A percentile compares a stretch with the other conserved stretches of the same genome.
Conservation (phyloP, 2,888 invertebrate genomes). For the Nymphalis urticae region DNA sequence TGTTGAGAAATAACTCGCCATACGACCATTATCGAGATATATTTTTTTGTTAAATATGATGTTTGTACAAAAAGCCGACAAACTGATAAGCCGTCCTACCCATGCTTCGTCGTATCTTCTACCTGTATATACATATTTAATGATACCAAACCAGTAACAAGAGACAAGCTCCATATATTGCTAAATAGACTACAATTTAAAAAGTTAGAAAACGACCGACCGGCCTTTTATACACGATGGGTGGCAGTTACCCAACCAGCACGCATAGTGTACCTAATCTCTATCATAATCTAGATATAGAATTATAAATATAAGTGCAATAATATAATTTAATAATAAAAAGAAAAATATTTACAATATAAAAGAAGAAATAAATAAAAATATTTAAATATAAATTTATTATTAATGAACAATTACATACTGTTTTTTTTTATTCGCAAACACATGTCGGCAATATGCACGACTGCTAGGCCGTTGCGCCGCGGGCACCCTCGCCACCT, state of each 20-base stretch:
- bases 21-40: neutral
- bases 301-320: too few species aligned
- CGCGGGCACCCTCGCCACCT: slow-evolving; percentile 49
- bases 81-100: too few species aligned
- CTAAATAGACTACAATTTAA: too few species aligned
- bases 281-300: too few species aligned
- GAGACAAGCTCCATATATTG: neutral
- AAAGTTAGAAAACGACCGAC: too few species aligned
- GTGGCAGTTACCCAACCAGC: too few species aligned
- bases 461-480: slow-evolving; percentile 54
- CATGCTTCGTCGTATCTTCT: neutral
- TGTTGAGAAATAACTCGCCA: neutral
- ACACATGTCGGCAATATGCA: slow-evolving; percentile 37
- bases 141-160: neutral
- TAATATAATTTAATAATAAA: neutral
- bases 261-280: too few species aligned
- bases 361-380: neutral
- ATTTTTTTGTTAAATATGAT: slow-evolving; percentile 2
- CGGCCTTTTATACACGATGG: too few species aligned
- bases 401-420: slow-evolving; percentile 18
- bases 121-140: slow-evolving; percentile 1
- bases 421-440: slow-evolving; percentile 37
- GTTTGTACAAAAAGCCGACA: slow-evolving; percentile 1
- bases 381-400: slow-evolving; percentile 8
- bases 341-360: neutral